Evolutionary conservation across 2,113 vertebrate species (phyloP).

Genomic region (Antechinus flavipes): DNA sequence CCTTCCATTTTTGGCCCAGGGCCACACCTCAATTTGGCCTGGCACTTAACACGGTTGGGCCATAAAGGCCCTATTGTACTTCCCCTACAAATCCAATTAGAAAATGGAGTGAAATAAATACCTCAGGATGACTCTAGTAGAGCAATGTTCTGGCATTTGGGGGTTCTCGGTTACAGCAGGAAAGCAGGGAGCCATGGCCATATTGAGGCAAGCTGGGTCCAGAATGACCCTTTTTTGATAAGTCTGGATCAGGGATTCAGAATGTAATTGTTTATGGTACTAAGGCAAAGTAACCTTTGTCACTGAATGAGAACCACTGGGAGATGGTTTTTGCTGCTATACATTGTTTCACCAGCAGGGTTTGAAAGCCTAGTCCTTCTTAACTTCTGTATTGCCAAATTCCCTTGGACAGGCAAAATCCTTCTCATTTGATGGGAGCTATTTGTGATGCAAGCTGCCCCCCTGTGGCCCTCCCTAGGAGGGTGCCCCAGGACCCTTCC

Average conservation of each 20-base stretch:
- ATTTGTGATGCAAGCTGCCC: not conserved
- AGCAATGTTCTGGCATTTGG: not conserved
- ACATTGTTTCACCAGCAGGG: not conserved
- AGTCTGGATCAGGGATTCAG: not conserved
- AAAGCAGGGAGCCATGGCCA: constrained; percentile 38
- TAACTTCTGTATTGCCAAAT: not conserved
- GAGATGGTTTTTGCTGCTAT: not conserved
- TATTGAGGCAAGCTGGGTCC: not conserved
- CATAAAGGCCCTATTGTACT: constrained; percentile 94
- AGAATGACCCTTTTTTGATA: not conserved
- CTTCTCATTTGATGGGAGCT: not conserved
- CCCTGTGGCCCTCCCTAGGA: not conserved
- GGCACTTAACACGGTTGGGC: constrained; percentile 84
- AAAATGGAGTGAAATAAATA: constrained; percentile 85
- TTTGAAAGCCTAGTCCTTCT: not conserved
- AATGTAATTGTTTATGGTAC: fast-evolving
- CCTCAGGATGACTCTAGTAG: constrained; percentile 67
- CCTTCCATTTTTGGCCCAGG: constrained; percentile 84
- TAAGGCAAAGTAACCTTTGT: not conserved
- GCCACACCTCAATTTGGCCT: constrained; percentile 90
- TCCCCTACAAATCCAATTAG: constrained; percentile 88
- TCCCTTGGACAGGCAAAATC: not conserved
- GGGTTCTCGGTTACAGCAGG: not conserved
- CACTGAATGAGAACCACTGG: not conserved
- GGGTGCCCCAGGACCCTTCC: not conserved